Percentiles rank a stretch among this genome's conserved stretches.
These are phyloP conservation scores for Pandemis corylana DNA, from an alignment of 2,888 invertebrate genomes.

Conservation along the genomic window DNA sequence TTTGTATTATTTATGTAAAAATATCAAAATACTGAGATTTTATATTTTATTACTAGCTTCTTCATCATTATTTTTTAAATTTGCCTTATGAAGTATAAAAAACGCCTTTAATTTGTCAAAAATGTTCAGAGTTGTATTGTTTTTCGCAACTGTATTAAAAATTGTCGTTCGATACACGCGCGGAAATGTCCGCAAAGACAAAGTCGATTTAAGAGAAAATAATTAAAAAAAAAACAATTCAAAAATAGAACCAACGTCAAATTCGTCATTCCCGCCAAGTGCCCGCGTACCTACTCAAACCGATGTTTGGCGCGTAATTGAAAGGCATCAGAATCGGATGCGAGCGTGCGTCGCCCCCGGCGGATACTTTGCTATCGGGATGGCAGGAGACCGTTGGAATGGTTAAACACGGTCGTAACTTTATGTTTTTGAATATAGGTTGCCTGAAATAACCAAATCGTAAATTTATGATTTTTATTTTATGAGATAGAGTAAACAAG, in stretches of 20 bases:
- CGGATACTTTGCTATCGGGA: slow-evolving; percentile 14
- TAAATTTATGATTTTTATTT: background rate
- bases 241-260: slow-evolving; percentile 12
- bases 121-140: no score
- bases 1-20: no score
- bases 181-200: background rate
- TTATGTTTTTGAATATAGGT: background rate
- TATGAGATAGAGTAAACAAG: no score
- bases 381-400: slow-evolving; percentile 9
- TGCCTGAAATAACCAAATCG: background rate
- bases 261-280: slow-evolving; percentile 22
- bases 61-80: no score
- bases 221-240: slow-evolving; percentile 8
- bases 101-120: no score
- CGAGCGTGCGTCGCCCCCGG: slow-evolving; percentile 16
- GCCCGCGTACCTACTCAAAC: slow-evolving; percentile 16
- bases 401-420: background rate
- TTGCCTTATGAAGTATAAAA: no score
- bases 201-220: background rate
- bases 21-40: no score
- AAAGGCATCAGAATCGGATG: slow-evolving; percentile 16
- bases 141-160: no score
- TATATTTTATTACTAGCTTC: no score
- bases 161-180: no score
- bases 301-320: slow-evolving; percentile 27